These are phyloP conservation scores for Melanotaenia duboulayi DNA, from an alignment of 2,113 vertebrate species.

Conservation along the genomic window DNA sequence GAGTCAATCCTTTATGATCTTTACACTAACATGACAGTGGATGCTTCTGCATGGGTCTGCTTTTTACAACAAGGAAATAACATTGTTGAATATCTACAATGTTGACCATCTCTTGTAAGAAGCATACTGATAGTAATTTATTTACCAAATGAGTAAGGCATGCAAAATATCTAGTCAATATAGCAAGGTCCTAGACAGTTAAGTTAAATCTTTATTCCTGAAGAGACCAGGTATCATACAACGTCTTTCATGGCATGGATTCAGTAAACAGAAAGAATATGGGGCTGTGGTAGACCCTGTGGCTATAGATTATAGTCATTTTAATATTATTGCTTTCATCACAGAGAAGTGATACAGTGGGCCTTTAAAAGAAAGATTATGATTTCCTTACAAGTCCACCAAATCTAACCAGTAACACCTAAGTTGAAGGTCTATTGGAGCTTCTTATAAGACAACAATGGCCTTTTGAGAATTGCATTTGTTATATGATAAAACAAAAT, in stretches of 20 bases:
- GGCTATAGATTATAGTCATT: slow-evolving; percentile 75
- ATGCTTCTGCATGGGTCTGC: neutral
- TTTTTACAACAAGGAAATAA: slow-evolving; percentile 5
- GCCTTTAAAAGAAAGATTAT: slow-evolving; percentile 71
- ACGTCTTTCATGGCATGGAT: slow-evolving; percentile 72
- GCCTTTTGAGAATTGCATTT: slow-evolving; percentile 41
- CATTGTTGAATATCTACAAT: slow-evolving; percentile 16
- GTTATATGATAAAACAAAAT: slow-evolving; percentile 56
- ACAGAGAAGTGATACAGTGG: slow-evolving; percentile 67
- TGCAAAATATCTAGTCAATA: slow-evolving; percentile 59
- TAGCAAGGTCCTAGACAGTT: slow-evolving; percentile 64
- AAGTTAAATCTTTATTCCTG: slow-evolving; percentile 81
- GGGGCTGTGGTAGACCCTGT: slow-evolving; percentile 69
- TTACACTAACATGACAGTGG: neutral
- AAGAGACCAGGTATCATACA: slow-evolving; percentile 78
- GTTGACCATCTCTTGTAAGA: slow-evolving; percentile 26
- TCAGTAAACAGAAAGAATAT: slow-evolving; percentile 67
- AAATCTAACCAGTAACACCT: slow-evolving; percentile 74
- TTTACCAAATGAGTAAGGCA: slow-evolving; percentile 13
- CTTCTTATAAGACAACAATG: slow-evolving; percentile 30
- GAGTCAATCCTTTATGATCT: neutral
- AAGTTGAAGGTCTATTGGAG: slow-evolving; percentile 72
- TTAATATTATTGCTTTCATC: slow-evolving; percentile 81
- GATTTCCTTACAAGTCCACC: slow-evolving; percentile 58
- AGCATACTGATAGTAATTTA: slow-evolving; percentile 1